Evolutionary conservation across 2,888 invertebrate species (phyloP).

Genomic region (Myopa tessellatipennis): DNA sequence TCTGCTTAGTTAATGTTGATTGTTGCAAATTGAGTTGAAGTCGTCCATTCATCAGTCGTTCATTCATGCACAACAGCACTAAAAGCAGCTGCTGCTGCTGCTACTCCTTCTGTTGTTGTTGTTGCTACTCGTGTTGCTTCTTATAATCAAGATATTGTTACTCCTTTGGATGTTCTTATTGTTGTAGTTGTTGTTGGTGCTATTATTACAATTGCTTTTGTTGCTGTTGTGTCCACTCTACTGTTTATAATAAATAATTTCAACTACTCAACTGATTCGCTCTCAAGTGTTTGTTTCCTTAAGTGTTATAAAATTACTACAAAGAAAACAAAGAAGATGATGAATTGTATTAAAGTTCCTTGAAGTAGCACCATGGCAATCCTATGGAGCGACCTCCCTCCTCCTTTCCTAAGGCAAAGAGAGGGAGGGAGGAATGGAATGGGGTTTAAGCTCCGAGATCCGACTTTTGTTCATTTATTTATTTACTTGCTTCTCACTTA

Average conservation of each 20-base stretch:
- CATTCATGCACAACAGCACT: slow-evolving; percentile 5
- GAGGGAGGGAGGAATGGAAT: too few relatives aligned
- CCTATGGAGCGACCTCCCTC: not conserved
- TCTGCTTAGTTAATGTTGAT: slow-evolving; percentile 20
- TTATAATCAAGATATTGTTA: not conserved
- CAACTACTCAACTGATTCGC: slow-evolving; percentile 10
- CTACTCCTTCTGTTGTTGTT: not conserved
- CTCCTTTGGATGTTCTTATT: not conserved
- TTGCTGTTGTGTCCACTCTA: not conserved
- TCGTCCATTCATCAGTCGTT: slow-evolving; percentile 33
- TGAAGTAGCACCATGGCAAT: not conserved
- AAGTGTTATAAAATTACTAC: slow-evolving; percentile 11
- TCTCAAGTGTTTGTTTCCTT: slow-evolving; percentile 31
- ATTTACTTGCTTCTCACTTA: not conserved
- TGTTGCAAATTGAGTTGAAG: slow-evolving; percentile 38
- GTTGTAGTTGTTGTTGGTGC: slow-evolving; percentile 12
- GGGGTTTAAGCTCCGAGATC: too few relatives aligned
- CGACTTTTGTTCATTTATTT: slow-evolving; percentile 20
- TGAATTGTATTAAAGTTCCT: not conserved
- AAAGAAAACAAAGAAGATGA: not conserved
- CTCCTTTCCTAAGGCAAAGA: not conserved
- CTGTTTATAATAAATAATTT: slow-evolving; percentile 32
- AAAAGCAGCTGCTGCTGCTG: slow-evolving; percentile 4
- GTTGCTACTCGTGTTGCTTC: not conserved
- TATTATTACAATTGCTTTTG: not conserved